Evolutionary conservation across 2,797 vertebrate species (phyloP), one percentile per base, ranked within the genome.

Genomic region (Emydoidea blandingii): DNA sequence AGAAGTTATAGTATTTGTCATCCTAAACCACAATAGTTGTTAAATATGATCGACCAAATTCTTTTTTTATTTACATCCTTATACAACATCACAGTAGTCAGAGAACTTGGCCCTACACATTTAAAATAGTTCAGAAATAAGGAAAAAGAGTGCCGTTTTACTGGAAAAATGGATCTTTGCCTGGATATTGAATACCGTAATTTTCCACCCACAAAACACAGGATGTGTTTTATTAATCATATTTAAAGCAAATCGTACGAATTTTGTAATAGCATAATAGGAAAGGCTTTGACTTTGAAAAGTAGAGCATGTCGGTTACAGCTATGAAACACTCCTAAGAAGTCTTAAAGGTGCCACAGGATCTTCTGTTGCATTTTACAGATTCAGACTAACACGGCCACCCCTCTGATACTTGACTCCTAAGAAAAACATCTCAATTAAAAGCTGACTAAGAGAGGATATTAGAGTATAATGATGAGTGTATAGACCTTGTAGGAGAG

Each of bases 151-250:
- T 4, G 8, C 50, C 9, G 0, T 2, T 18, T 79, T 86, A 29
- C 88, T 87, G 0, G 62, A 49, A 0, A 87, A 84, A 89, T 59
- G 4, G 78, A 2, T 0, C 0, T 1, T 85, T 85, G 1, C 44
- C 21, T 80, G 18, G 6, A 54, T 88, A 12, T 5, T 50, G 8
- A 27, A 92, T 27, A 89, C 88, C 57, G 81, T 54, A 87, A 41
- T 1, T 82, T 93, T 6, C 5, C 5, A 10, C 25, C 80, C 65
- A 57, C 78, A 91, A 83, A 6, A 0, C 8, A 49, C 53, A 49
- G 41, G 3, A 76, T 29, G 21, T 4, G 54, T 82, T 88, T 79
- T 25, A 27, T 21, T 2, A 19, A 53, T 29, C 0, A 47, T 50
- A 52, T 44, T 86, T 91, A 72, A 87, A 86, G 6, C 14, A n/a